Evolutionary conservation across 2,888 invertebrate genomes (phyloP).

Genomic region (Stenurella melanura): DNA sequence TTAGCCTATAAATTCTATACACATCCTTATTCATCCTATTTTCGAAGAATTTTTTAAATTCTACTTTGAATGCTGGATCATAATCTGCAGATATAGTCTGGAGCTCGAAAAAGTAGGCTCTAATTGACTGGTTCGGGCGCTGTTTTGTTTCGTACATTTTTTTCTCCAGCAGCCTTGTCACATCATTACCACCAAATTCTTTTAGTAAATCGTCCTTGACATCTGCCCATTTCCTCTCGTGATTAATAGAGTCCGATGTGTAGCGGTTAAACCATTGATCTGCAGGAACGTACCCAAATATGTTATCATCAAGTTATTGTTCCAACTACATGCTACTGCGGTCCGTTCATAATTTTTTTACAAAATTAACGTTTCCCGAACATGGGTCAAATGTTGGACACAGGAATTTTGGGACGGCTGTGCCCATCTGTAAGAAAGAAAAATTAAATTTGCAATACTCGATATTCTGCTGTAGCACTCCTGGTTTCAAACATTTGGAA

Average conservation of each 20-base stretch:
- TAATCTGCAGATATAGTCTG: slow-evolving; percentile 26
- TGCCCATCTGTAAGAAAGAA: too few species aligned
- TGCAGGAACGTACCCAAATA: slow-evolving; percentile 35
- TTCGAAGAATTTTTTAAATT: background rate
- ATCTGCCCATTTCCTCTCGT: background rate
- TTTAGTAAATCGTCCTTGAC: background rate
- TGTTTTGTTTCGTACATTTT: slow-evolving; percentile 22
- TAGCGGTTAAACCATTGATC: slow-evolving; percentile 29
- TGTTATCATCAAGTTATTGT: slow-evolving; percentile 33
- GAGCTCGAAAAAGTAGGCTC: slow-evolving; percentile 29
- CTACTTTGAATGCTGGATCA: slow-evolving; percentile 14
- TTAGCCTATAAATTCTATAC: too few species aligned
- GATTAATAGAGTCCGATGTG: background rate
- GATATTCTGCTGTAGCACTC: too few species aligned
- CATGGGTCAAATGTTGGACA: slow-evolving; percentile 38
- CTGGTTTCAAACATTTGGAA: too few species aligned
- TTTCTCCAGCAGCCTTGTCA: background rate
- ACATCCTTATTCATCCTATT: too few species aligned
- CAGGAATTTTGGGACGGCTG: slow-evolving; percentile 35
- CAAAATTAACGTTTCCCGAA: slow-evolving; percentile 24
- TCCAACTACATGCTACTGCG: slow-evolving; percentile 30
- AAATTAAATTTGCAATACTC: too few species aligned
- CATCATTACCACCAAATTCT: too few species aligned
- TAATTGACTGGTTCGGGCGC: slow-evolving; percentile 5
- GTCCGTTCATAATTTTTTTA: slow-evolving; percentile 30